Conservation (phyloP, 2,797 vertebrate genomes). For the Mus spretus region DNA sequence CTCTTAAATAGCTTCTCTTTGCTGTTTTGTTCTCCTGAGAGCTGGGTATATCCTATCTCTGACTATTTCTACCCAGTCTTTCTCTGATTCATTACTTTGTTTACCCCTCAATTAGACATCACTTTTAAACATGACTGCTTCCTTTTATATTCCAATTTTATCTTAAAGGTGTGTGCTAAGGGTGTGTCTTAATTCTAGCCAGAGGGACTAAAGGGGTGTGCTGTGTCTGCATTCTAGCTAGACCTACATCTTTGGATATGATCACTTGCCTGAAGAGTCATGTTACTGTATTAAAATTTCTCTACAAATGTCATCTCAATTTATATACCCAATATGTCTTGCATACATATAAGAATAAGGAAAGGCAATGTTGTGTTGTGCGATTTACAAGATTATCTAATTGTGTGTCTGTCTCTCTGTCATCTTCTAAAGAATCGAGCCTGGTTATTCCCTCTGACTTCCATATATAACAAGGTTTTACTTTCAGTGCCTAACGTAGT, state of each 20-base stretch:
- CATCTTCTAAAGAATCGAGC: not conserved
- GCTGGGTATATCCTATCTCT: not conserved
- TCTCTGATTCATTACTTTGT: not conserved
- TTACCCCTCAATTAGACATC: not conserved
- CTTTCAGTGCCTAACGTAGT: not conserved
- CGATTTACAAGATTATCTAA: not conserved
- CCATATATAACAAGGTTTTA: not conserved
- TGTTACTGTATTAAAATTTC: not conserved
- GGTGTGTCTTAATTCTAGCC: not conserved
- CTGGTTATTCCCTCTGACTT: not conserved
- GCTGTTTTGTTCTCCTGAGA: not conserved
- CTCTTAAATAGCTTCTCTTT: not conserved
- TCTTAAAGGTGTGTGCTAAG: not conserved
- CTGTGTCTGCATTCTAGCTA: not conserved
- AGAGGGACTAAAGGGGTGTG: not conserved
- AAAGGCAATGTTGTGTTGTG: not conserved
- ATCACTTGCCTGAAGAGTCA: not conserved
- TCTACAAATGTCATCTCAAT: conserved; percentile 2
- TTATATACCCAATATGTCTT: not conserved
- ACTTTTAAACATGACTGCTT: not conserved
- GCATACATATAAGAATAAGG: not conserved
- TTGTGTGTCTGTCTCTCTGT: not conserved
- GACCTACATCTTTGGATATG: not conserved
- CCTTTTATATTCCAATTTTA: not conserved
- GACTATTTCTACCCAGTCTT: not conserved